Evolutionary conservation across 2,888 invertebrate genomes (phyloP).

Genomic region (Agrotis clavis): DNA sequence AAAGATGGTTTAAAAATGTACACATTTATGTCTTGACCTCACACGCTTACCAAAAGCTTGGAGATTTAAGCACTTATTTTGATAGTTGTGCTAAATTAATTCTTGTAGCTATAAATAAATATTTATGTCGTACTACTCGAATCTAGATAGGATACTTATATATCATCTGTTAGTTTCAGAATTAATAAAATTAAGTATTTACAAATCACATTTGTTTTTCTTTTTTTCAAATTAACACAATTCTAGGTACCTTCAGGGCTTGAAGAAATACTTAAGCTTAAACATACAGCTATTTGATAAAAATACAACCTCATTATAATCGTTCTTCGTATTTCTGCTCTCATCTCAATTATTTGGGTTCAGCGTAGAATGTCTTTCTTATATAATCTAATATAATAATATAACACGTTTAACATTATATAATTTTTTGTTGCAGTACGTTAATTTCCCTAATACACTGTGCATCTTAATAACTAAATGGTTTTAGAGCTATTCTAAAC

Average conservation of each 20-base stretch:
- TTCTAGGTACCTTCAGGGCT: conserved; percentile 1
- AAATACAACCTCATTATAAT: neutral
- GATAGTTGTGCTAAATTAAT: conserved; percentile 84
- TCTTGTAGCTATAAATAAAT: conserved; percentile 89
- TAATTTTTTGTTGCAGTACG: neutral
- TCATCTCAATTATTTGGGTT: too few relatives aligned
- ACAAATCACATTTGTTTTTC: conserved; percentile 83
- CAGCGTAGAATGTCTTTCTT: too few relatives aligned
- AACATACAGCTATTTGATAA: neutral
- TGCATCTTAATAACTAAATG: neutral
- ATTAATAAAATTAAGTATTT: conserved; percentile 91
- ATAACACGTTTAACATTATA: neutral
- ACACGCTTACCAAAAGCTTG: conserved; percentile 72
- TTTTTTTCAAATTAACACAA: conserved; percentile 48
- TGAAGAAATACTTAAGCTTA: neutral
- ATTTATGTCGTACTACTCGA: conserved; percentile 85
- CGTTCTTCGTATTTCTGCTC: too few relatives aligned
- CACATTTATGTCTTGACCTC: conserved; percentile 41
- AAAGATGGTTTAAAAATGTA: conserved; percentile 46
- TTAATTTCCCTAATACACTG: neutral
- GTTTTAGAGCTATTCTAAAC: neutral
- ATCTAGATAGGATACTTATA: conserved; percentile 90
- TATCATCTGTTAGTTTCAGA: conserved; percentile 91
- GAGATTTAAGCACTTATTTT: conserved; percentile 54
- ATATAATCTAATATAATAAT: too few relatives aligned